phyloP scores from a whole-genome alignment of 2,797 vertebrate genomes.

The Bovichtus variegatus region DNA sequence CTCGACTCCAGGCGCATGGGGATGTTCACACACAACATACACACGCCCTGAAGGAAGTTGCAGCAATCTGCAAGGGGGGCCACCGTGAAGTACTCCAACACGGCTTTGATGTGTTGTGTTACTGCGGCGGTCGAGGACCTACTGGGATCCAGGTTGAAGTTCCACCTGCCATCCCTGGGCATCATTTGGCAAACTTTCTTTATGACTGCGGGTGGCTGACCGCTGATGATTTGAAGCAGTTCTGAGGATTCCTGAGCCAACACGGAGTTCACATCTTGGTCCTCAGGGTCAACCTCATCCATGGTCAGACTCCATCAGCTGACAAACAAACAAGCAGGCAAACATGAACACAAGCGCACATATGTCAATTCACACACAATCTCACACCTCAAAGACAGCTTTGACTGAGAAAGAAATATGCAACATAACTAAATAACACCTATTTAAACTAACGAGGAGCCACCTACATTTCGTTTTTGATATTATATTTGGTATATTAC shows the following conservation, averaged over 20 bases:
- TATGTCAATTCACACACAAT: not conserved
- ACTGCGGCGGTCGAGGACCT: slow-evolving; percentile 4
- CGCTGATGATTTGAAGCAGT: slow-evolving; percentile 80
- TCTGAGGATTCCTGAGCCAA: slow-evolving; percentile 70
- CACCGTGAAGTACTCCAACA: slow-evolving; percentile 78
- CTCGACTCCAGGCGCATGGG: slow-evolving; percentile 87
- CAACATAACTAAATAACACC: not conserved
- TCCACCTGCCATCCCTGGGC: slow-evolving; percentile 29
- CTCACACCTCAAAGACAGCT: not conserved
- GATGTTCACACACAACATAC: slow-evolving; percentile 83
- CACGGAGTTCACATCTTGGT: slow-evolving; percentile 57
- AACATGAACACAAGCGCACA: slow-evolving; percentile 1
- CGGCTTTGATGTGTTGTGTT: slow-evolving; percentile 18
- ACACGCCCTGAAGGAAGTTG: slow-evolving; percentile 83
- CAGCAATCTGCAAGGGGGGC: slow-evolving; percentile 74
- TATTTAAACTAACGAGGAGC: not conserved
- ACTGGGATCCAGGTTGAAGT: not conserved
- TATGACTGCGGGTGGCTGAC: slow-evolving; percentile 60
- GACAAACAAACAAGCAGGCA: not conserved
- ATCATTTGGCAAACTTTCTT: slow-evolving; percentile 66
- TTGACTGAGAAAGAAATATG: not conserved
- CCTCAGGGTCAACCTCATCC: slow-evolving; percentile 64
- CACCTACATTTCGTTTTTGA: not conserved
- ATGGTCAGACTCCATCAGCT: slow-evolving; percentile 77
- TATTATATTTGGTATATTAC: too few species aligned